A percentile compares a stretch with the other conserved stretches of the same genome.
Evolutionary conservation across 2,888 invertebrate genomes (phyloP).

Genomic region (Idaea dimidiata): DNA sequence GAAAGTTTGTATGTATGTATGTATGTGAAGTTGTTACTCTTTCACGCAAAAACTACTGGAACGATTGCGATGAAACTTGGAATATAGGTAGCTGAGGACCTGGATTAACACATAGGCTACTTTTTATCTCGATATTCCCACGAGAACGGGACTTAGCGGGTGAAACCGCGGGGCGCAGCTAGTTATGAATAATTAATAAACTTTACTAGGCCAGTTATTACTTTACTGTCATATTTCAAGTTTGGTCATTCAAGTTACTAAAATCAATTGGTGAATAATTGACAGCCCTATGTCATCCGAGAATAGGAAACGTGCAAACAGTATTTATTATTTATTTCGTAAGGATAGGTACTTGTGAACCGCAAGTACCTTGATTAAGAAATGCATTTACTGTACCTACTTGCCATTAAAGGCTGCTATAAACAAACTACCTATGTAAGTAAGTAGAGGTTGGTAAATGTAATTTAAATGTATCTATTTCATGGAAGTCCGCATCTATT

Average conservation of each 20-base stretch:
- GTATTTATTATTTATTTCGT: not conserved
- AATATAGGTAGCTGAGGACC: no score
- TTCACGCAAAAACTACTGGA: no score
- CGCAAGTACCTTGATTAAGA: not conserved
- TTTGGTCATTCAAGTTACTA: not conserved
- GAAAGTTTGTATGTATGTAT: no score
- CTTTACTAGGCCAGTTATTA: not conserved
- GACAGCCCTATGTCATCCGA: not conserved
- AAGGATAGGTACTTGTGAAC: not conserved
- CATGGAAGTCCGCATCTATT: not conserved
- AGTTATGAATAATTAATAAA: not conserved
- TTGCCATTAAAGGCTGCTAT: no score
- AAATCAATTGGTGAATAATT: not conserved
- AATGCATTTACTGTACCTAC: not conserved
- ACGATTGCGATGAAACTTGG: no score
- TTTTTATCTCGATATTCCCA: no score
- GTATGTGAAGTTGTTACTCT: no score
- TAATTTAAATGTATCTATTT: not conserved
- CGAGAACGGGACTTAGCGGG: no score
- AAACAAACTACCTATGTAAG: not conserved
- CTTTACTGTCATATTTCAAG: not conserved
- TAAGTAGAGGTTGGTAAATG: not conserved
- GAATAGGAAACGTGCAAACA: not conserved
- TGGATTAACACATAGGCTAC: no score
- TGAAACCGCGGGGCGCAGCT: no score